These are phyloP conservation scores for Eulithis testata DNA, from an alignment of 2,888 invertebrate genomes.

Conservation along the genomic window DNA sequence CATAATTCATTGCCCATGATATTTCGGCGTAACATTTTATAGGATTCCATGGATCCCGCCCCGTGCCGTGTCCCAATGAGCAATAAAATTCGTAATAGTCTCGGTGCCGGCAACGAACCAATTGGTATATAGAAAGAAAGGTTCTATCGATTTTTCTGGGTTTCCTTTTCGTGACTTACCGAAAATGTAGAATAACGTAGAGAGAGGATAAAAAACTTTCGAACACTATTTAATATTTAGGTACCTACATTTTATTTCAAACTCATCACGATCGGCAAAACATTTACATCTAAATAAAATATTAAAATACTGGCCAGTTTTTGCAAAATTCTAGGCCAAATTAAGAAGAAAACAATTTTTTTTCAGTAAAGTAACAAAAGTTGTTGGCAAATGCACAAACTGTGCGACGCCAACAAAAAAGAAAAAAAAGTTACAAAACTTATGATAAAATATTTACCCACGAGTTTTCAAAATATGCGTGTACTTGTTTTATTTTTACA, in stretches of 20 bases:
- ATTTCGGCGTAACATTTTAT: slow-evolving; percentile 2
- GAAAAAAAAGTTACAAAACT: too few species aligned
- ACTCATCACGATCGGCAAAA: neutral
- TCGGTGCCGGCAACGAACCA: slow-evolving; percentile 35
- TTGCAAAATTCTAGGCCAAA: too few species aligned
- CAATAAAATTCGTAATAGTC: slow-evolving; percentile 36
- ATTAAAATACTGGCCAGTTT: too few species aligned
- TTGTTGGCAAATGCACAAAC: too few species aligned
- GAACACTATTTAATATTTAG: too few species aligned
- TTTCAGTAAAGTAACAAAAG: too few species aligned
- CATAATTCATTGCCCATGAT: slow-evolving; percentile 2
- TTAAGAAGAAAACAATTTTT: too few species aligned
- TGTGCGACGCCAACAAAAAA: too few species aligned
- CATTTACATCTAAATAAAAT: too few species aligned
- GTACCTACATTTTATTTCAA: too few species aligned
- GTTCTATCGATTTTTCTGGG: slow-evolving; percentile 38
- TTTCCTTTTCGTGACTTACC: slow-evolving; percentile 36
- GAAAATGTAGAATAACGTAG: slow-evolving; percentile 14
- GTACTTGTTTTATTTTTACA: too few species aligned
- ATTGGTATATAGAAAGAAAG: slow-evolving; percentile 28
- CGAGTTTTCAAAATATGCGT: neutral
- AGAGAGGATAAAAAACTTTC: slow-evolving; percentile 8
- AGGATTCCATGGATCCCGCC: slow-evolving; percentile 8
- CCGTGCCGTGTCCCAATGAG: slow-evolving; percentile 16
- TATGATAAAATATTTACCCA: too few species aligned